Base-by-base conservation (phyloP, 2,888 invertebrate species). In the Caenorhabditis parvicauda region DNA sequence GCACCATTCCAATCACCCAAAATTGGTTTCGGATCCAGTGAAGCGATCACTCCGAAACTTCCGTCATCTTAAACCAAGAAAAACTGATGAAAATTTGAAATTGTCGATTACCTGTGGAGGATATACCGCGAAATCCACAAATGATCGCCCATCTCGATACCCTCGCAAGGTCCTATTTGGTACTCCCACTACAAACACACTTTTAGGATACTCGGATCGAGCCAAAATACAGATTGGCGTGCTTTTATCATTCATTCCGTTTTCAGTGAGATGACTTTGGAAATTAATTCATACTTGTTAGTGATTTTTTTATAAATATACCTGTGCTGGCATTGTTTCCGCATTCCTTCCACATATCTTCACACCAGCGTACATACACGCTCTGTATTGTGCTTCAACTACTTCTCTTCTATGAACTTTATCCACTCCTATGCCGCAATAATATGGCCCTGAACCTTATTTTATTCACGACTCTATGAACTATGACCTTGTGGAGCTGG, bases 401-500 rank as follows among this genome's bases (percentile, higher is more conserved):
- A 96, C 88, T 82, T 95, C 94, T 47, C 95, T 87, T 12, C 92
- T 95, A 82, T 90, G 92, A 3, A 92, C 92, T 83, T 90, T 91
- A 83, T 92, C 88, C 52, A 93, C 91, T 7, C 95, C 95, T 6
- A 95, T 94, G 43, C 94, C 95, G 82, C 95, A 95, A 83, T 95
- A 96, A 85, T 95, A 95, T 1, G 95, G 95, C 2, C 94, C 94
- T 64, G 41, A 51, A 70, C 24, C n/a, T 32, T 12, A 12, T 32
- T 32, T n/a, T 32, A 12, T n/a, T 12, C 9, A 32, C n/a, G 35
- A 9, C 9, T n/a, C 28, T n/a, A 2, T n/a, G 12, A n/a, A 17
- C 39, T 6, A 35, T 21, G 1, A 32, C 66, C 66, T 49, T 69
- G 69, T n/a, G 66, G 66, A 14, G 59, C 66, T 21, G 69, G 66